Evolutionary conservation across 2,113 vertebrate species (phyloP).

Genomic region (Eudyptes chrysolophus): DNA sequence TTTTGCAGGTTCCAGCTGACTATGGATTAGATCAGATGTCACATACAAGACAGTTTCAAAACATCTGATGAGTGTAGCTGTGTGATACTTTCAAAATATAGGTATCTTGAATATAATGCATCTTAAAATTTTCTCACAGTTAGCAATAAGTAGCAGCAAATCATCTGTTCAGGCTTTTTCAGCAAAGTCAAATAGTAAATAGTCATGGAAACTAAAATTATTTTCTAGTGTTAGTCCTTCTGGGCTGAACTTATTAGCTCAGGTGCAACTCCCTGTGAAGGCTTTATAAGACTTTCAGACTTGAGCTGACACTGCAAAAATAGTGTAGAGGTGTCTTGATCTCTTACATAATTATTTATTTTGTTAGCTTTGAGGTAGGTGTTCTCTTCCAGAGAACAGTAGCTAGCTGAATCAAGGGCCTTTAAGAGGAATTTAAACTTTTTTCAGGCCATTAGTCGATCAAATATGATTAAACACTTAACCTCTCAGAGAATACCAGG

Average conservation of each 20-base stretch:
- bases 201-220: neutral
- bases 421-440: conserved; percentile 9
- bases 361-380: neutral
- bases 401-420: neutral
- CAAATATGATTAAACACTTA: neutral
- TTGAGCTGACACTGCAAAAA: neutral
- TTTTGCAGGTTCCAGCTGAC: neutral
- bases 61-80: neutral
- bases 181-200: neutral
- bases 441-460: neutral
- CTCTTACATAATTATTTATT: neutral
- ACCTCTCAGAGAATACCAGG: neutral
- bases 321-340: neutral
- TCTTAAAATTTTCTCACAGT: neutral
- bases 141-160: neutral
- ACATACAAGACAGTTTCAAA: neutral
- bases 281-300: neutral
- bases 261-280: neutral
- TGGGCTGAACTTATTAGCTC: neutral
- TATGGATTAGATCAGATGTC: neutral
- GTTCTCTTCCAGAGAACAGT: neutral
- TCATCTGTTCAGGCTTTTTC: neutral
- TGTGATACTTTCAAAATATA: neutral
- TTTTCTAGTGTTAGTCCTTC: neutral
- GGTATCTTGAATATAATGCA: neutral